Percentiles rank a stretch among this genome's conserved stretches.
These are phyloP conservation scores for Trematomus loennbergii DNA, from an alignment of 2,113 vertebrate genomes.

Conservation along the genomic window DNA sequence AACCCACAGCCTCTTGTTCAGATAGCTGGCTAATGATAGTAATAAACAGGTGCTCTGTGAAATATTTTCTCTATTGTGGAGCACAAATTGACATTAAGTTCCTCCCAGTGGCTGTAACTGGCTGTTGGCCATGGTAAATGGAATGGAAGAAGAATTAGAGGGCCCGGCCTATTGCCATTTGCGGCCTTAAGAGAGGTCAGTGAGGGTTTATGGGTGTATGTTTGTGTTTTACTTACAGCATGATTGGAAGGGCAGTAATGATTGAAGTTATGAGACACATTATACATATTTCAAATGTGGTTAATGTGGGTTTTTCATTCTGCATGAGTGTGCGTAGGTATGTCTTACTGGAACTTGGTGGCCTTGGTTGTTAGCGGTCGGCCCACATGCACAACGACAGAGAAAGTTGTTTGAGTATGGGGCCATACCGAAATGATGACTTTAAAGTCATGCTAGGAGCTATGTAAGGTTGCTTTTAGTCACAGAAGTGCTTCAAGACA, in stretches of 20 bases:
- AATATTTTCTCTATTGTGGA: conserved; percentile 44
- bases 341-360: conserved; percentile 56
- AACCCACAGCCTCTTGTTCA: conserved; percentile 51
- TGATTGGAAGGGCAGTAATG: conserved; percentile 21
- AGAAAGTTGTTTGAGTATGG: not conserved
- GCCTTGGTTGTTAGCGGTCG: conserved; percentile 24
- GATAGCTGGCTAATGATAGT: conserved; percentile 67
- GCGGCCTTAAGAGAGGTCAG: conserved; percentile 12
- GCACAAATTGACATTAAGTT: conserved; percentile 34
- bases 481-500: not conserved
- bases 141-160: not conserved
- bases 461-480: not conserved
- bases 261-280: conserved; percentile 46
- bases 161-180: conserved; percentile 4
- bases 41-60: conserved; percentile 76
- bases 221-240: conserved; percentile 9
- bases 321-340: conserved; percentile 28
- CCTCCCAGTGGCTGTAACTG: conserved; percentile 30
- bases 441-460: not conserved
- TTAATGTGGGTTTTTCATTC: conserved; percentile 49
- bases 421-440: not conserved
- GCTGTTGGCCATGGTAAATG: conserved; percentile 1
- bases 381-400: not conserved
- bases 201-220: not conserved
- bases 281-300: conserved; percentile 65